Evolutionary conservation across 2,797 vertebrate species (phyloP).

Genomic region (Scomberomorus guttatus): DNA sequence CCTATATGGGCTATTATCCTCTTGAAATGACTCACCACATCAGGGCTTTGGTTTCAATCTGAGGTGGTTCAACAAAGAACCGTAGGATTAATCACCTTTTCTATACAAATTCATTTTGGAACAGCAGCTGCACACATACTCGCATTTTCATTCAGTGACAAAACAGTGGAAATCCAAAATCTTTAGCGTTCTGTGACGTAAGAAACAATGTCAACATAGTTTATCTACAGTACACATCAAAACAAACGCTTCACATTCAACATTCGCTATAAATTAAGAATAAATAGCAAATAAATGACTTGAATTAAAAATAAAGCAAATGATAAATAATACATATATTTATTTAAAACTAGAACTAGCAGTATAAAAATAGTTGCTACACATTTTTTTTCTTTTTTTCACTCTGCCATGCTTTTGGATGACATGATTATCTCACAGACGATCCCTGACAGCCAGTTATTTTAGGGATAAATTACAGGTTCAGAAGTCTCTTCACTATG

Average conservation of each 20-base stretch:
- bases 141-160: constrained; percentile 34
- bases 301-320: constrained; percentile 51
- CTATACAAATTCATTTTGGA: constrained; percentile 17
- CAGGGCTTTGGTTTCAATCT: constrained; percentile 61
- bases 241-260: constrained; percentile 62
- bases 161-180: constrained; percentile 30
- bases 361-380: constrained; percentile 88
- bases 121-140: constrained; percentile 21
- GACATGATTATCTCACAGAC: constrained; percentile 62
- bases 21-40: constrained; percentile 27
- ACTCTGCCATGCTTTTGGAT: constrained; percentile 66
- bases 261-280: constrained; percentile 40
- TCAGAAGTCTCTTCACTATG: constrained; percentile 29
- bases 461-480: constrained; percentile 48
- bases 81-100: constrained; percentile 17
- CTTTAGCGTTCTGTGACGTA: constrained; percentile 30
- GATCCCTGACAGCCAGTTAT: constrained; percentile 54
- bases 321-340: constrained; percentile 64
- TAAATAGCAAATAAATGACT: constrained; percentile 50
- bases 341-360: constrained; percentile 60
- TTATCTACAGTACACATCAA: constrained; percentile 16
- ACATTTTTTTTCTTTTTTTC: constrained; percentile 47
- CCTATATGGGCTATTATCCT: constrained; percentile 5
- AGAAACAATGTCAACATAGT: constrained; percentile 24
- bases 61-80: constrained; percentile 26